phyloP scores from a whole-genome alignment of 2,888 invertebrate genomes.

The Tenthredo notha region DNA sequence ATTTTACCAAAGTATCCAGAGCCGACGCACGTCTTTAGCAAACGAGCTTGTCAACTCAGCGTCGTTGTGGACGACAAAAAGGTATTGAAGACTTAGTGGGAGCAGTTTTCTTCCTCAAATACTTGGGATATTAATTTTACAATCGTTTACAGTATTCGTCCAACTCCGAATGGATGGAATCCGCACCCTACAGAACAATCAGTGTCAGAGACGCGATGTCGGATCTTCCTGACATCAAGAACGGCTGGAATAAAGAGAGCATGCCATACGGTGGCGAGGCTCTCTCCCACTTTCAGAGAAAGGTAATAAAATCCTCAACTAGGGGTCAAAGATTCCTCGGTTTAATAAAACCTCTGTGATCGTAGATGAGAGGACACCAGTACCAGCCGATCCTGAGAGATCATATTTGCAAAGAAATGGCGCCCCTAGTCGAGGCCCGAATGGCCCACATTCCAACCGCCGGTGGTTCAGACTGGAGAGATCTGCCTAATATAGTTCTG shows the following conservation, averaged over 20 bases:
- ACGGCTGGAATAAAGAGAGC: constrained; percentile 85
- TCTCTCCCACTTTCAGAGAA: constrained; percentile 87
- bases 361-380: constrained; percentile 82
- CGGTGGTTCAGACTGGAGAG: constrained; percentile 92
- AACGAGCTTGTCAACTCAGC: constrained; percentile 83
- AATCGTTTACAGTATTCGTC: constrained; percentile 70
- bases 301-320: constrained; percentile 66
- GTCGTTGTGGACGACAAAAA: constrained; percentile 83
- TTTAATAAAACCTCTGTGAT: neutral
- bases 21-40: constrained; percentile 88
- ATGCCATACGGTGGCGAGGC: constrained; percentile 87
- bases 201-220: constrained; percentile 91
- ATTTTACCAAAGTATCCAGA: constrained; percentile 88
- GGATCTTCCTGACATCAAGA: constrained; percentile 88
- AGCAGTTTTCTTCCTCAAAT: constrained; percentile 32
- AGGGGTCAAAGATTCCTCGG: neutral
- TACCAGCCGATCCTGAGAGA: constrained; percentile 83
- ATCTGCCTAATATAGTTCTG: constrained; percentile 89
- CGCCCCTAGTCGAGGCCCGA: constrained; percentile 88
- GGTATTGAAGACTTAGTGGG: constrained; percentile 78
- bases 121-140: constrained; percentile 66
- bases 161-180: constrained; percentile 83
- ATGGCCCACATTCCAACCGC: constrained; percentile 87
- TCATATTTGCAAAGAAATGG: constrained; percentile 93
- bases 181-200: constrained; percentile 88